Evolutionary conservation across 2,113 vertebrate genomes (phyloP).

Genomic region (Cygnus buccinator): DNA sequence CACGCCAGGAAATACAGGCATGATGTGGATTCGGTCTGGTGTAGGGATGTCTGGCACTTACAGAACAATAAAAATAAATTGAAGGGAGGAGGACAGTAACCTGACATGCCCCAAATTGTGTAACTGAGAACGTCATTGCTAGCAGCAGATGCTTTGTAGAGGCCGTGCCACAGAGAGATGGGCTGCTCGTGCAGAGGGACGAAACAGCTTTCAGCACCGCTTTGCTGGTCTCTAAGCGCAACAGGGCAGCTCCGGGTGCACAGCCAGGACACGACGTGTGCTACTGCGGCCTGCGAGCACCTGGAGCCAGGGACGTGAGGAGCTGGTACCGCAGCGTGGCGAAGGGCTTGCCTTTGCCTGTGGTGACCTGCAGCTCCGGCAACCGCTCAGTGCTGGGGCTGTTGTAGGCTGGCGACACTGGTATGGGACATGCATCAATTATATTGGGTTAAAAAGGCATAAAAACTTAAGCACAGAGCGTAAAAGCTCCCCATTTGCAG

Average conservation of each 20-base stretch:
- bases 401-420: not conserved
- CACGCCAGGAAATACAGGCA: not conserved
- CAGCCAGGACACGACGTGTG: fast-evolving
- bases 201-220: not conserved
- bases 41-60: not conserved
- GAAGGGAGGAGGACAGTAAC: not conserved
- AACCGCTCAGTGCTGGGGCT: not conserved
- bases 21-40: not conserved
- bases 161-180: fast-evolving
- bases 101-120: not conserved
- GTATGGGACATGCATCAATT: not conserved
- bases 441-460: not conserved
- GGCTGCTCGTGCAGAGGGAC: not conserved
- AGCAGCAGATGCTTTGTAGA: not conserved
- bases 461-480: not conserved
- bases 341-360: not conserved
- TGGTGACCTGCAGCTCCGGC: too few relatives aligned
- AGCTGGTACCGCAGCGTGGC: not conserved
- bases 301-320: fast-evolving
- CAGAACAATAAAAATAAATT: slow-evolving; percentile 5
- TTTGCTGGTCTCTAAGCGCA: not conserved
- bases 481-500: not conserved
- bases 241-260: fast-evolving
- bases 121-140: not conserved
- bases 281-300: fast-evolving